Conservation (phyloP, 2,113 vertebrate species). For the Pogona vitticeps region DNA sequence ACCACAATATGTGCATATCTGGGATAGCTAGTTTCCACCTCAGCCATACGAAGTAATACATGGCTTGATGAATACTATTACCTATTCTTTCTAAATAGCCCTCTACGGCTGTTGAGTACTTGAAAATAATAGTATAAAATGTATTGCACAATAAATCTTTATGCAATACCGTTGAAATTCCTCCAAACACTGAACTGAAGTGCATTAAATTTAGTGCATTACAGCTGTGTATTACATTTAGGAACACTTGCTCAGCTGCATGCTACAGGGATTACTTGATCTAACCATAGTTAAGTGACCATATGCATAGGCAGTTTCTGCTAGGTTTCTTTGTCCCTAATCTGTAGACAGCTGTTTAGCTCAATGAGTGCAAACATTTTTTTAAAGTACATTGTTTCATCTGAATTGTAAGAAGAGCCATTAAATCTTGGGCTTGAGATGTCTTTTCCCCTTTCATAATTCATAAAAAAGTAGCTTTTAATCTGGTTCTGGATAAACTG, state of each 20-base stretch:
- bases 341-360: neutral
- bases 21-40: neutral
- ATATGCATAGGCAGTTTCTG: accelerated
- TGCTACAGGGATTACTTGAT: neutral
- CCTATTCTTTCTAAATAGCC: neutral
- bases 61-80: neutral
- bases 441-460: slow-evolving; percentile 26
- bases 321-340: neutral
- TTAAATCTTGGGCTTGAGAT: slow-evolving; percentile 10
- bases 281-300: slow-evolving; percentile 23
- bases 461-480: slow-evolving; percentile 45
- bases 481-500: slow-evolving; percentile 25
- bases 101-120: neutral
- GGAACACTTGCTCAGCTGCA: neutral
- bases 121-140: neutral
- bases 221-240: neutral
- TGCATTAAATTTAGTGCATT: neutral
- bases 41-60: neutral
- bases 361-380: slow-evolving; percentile 3
- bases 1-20: neutral
- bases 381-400: slow-evolving; percentile 11
- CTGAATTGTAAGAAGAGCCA: slow-evolving; percentile 8
- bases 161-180: neutral
- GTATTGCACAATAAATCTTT: neutral
- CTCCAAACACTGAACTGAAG: neutral